Conservation (phyloP, 2,113 vertebrate species). For the Gila orcuttii region DNA sequence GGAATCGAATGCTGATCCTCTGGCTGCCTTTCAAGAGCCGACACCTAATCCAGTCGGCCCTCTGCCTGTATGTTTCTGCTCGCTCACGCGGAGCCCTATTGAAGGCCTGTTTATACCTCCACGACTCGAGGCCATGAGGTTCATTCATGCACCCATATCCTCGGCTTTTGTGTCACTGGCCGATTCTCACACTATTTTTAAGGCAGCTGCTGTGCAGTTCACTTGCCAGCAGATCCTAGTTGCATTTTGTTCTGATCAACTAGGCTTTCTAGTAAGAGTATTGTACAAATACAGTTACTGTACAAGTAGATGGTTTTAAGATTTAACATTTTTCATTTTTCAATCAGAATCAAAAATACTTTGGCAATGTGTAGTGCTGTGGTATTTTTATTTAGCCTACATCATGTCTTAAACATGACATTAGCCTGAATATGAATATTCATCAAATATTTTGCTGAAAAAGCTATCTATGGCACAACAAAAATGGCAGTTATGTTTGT, state of each 20-base stretch:
- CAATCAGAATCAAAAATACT: too few relatives aligned
- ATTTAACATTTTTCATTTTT: too few relatives aligned
- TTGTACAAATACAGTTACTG: not conserved
- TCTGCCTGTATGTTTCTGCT: slow-evolving; percentile 62
- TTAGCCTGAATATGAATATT: too few relatives aligned
- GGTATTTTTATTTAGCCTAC: too few relatives aligned
- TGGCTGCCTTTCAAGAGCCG: slow-evolving; percentile 76
- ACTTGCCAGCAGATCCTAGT: not conserved
- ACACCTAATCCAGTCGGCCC: slow-evolving; percentile 68
- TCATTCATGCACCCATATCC: slow-evolving; percentile 24
- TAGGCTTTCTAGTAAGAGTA: not conserved
- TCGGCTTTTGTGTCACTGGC: not conserved
- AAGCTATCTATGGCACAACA: too few relatives aligned
- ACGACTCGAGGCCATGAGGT: slow-evolving; percentile 53
- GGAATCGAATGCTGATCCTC: slow-evolving; percentile 81
- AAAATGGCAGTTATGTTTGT: too few relatives aligned
- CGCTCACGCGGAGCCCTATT: slow-evolving; percentile 66
- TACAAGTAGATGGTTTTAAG: too few relatives aligned
- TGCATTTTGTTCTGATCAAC: not conserved
- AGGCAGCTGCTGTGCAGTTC: not conserved
- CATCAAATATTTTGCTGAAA: too few relatives aligned
- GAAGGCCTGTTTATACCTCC: slow-evolving; percentile 61
- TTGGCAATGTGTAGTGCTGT: too few relatives aligned
- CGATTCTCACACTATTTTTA: not conserved
- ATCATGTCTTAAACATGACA: too few relatives aligned